Base-by-base conservation (phyloP, 2,888 invertebrate genomes). In the Hirtodrosophila alboralis region DNA sequence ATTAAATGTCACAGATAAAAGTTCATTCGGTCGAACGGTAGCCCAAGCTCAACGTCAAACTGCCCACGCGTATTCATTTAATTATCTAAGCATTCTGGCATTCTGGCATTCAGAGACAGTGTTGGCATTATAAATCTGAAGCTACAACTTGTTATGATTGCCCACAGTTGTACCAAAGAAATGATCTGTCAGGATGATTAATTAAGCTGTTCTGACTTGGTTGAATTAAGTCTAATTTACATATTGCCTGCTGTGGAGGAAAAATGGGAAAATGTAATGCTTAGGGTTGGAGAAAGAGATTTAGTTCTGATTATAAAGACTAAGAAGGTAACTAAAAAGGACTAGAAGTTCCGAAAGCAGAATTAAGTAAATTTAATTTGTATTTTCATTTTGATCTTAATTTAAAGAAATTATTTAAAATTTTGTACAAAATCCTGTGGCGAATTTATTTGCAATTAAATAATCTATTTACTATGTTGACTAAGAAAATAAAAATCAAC, bases 1-100 rank as follows among this genome's bases (percentile, higher is more conserved):
- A 81, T 81, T 85, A 85, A 81, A 67, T 85, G 81, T 81, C 81
- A 81, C 75, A 79, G 86, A 81, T 81, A 81, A 85, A 81, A 67
- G 86, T 85, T 85, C 80, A 77, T 34, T 40, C 56, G 44, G 59
- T 40, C 48, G 30, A 31, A 79, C 77, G 48, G 77, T 78, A 78
- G 77, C 77, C 67, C 67, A 48, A n/a, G 38, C 44, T n/a, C 30
- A 43, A 52, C 33, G 57, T 63, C 43, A 56, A n/a, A 21, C 80
- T 48, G 76, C 77, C 69, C 67, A 78, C 77, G 74, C 70, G 41
- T 21, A 36, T 40, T 43, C 56, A 51, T 36, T 60, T 61, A 48
- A 52, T 66, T 56, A 70, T 44, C 41, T n/a, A n/a, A n/a, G 21
- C 27, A 37, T 45, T 41, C 37, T 43, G 40, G 5, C 9, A 10